phyloP scores from a whole-genome alignment of 1,140 invertebrate species.

The Drosophila auraria region DNA sequence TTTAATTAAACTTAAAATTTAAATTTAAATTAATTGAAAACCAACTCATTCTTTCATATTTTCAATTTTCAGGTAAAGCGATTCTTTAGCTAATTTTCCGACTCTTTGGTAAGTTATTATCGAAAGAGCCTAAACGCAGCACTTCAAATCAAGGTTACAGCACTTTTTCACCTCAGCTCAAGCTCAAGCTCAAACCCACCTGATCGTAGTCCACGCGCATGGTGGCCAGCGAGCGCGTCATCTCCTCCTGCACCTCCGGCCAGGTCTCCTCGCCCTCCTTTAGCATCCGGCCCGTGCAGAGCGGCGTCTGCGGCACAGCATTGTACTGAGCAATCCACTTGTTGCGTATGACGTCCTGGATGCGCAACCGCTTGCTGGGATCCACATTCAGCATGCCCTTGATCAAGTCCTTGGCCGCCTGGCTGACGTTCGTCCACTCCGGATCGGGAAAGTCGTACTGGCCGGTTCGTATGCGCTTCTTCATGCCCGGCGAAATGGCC shows the following conservation, averaged over 20 bases:
- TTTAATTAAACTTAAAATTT: too few relatives aligned
- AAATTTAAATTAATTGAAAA: too few relatives aligned
- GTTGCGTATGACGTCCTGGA: constrained; percentile 95
- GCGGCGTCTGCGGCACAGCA: constrained; percentile 96
- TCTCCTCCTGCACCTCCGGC: constrained; percentile 99
- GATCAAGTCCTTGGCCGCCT: constrained; percentile 98
- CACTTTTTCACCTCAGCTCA: too few relatives aligned
- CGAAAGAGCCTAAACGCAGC: too few relatives aligned
- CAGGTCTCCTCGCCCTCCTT: constrained; percentile 96
- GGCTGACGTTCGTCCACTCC: constrained; percentile 97
- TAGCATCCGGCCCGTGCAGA: constrained; percentile 94
- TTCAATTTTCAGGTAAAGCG: too few relatives aligned
- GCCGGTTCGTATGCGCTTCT: constrained; percentile 97
- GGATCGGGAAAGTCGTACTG: constrained; percentile 98
- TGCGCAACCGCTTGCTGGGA: constrained; percentile 94
- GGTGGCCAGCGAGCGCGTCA: constrained; percentile 97
- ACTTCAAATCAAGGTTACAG: too few relatives aligned
- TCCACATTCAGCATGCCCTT: constrained; percentile 96
- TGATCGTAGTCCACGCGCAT: constrained; percentile 98
- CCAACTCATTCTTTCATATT: too few relatives aligned
- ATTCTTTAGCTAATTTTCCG: too few relatives aligned
- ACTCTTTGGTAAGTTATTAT: too few relatives aligned
- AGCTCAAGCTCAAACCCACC: constrained; percentile 76
- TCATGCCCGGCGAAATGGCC: constrained; percentile 99
- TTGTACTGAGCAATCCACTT: constrained; percentile 96